A percentile compares a stretch with the other conserved stretches of the same genome.
Conservation (phyloP, 2,797 vertebrate genomes). For the Telmatherina bonti region DNA sequence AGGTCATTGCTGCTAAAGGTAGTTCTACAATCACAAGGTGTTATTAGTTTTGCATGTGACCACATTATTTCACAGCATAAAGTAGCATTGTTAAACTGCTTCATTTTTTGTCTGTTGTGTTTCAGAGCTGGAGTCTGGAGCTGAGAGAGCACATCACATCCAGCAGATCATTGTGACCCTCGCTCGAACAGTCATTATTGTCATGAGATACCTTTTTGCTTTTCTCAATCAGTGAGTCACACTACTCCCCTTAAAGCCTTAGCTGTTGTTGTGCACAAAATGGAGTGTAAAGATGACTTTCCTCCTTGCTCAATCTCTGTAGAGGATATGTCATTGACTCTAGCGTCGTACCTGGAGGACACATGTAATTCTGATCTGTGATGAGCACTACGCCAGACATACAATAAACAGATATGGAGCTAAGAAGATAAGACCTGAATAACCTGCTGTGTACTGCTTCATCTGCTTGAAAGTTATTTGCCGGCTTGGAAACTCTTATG, state of each 20-base stretch:
- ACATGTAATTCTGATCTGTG: neutral
- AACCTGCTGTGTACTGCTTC: slow-evolving; percentile 27
- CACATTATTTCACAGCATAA: too few relatives aligned
- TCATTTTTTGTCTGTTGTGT: slow-evolving; percentile 40
- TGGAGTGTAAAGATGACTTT: neutral
- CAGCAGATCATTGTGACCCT: slow-evolving; percentile 95
- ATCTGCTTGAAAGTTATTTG: slow-evolving; percentile 50
- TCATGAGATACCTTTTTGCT: slow-evolving; percentile 99
- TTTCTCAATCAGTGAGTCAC: slow-evolving; percentile 97
- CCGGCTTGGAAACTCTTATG: slow-evolving; percentile 29
- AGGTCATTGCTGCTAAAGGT: neutral
- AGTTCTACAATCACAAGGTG: too few relatives aligned
- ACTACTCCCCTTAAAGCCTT: neutral
- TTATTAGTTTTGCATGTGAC: too few relatives aligned
- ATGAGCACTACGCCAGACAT: neutral
- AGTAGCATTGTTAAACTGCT: neutral
- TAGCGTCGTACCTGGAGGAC: neutral
- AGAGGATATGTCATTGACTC: slow-evolving; percentile 7
- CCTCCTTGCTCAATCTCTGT: neutral
- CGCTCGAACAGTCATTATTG: slow-evolving; percentile 92
- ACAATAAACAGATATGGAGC: slow-evolving; percentile 1
- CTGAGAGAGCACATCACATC: slow-evolving; percentile 94
- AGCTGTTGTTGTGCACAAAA: neutral
- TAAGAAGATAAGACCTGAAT: slow-evolving; percentile 8
- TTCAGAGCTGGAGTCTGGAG: slow-evolving; percentile 91